phyloP scores from a whole-genome alignment of 2,888 invertebrate genomes.

The Ctenicera cuprea region DNA sequence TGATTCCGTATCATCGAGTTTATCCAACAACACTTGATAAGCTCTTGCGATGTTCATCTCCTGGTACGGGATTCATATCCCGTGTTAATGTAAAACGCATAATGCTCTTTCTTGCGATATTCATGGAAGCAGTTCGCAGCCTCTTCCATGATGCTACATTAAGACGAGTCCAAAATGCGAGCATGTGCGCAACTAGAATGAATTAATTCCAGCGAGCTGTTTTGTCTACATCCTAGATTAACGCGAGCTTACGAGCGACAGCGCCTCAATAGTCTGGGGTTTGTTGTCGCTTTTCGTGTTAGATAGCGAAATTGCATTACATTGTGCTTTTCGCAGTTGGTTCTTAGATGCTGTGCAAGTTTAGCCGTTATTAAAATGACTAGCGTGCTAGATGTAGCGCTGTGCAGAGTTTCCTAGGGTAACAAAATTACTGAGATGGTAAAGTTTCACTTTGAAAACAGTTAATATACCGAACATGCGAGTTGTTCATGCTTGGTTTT shows the following conservation, averaged over 20 bases:
- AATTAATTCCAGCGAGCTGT: conserved; percentile 41
- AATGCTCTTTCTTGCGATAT: conserved; percentile 15
- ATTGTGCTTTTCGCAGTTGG: conserved; percentile 39
- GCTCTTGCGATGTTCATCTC: conserved; percentile 2
- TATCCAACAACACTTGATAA: too few relatives aligned
- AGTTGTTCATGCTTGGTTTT: conserved; percentile 11
- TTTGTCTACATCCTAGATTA: conserved; percentile 43
- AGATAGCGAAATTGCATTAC: conserved; percentile 46
- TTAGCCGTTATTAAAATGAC: conserved; percentile 37
- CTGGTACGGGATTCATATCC: neutral
- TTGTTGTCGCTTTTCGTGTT: conserved; percentile 40
- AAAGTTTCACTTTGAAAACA: conserved; percentile 23
- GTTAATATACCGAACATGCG: conserved; percentile 3
- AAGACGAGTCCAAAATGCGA: conserved; percentile 31
- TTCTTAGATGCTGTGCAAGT: conserved; percentile 37
- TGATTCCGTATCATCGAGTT: too few relatives aligned
- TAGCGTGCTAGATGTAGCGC: conserved; percentile 13
- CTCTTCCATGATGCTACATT: conserved; percentile 17
- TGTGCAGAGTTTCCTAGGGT: conserved; percentile 31
- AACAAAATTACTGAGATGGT: conserved; percentile 34
- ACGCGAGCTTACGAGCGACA: conserved; percentile 39
- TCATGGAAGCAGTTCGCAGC: conserved; percentile 25
- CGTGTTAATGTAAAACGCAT: neutral
- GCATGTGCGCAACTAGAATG: conserved; percentile 36
- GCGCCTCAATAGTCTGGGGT: conserved; percentile 37